Conservation (phyloP, 1,140 invertebrate species). For the Cephus cinctus region DNA sequence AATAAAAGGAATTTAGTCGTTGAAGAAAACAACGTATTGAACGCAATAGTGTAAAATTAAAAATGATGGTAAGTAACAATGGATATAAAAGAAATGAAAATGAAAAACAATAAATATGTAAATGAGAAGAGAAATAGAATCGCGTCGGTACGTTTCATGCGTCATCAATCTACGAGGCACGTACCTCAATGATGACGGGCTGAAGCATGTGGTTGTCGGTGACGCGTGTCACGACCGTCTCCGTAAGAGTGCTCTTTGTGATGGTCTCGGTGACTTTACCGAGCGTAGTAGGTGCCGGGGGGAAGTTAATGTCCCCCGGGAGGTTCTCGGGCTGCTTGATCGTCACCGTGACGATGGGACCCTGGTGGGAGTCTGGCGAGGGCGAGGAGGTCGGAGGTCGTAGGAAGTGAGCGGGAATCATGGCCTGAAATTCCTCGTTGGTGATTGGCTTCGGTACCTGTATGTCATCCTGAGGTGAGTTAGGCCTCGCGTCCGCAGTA, state of each 20-base stretch:
- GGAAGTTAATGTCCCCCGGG: slow-evolving; percentile 66
- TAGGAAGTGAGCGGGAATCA: slow-evolving; percentile 88
- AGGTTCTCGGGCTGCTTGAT: slow-evolving; percentile 69
- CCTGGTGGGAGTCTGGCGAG: slow-evolving; percentile 53
- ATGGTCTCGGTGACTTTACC: slow-evolving; percentile 89
- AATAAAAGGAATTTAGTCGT: too few relatives aligned
- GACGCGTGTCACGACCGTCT: slow-evolving; percentile 88
- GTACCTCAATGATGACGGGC: slow-evolving; percentile 86
- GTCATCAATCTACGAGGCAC: slow-evolving; percentile 24
- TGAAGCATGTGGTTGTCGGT: slow-evolving; percentile 85
- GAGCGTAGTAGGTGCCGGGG: slow-evolving; percentile 77
- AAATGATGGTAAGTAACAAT: not conserved
- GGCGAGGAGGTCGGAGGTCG: slow-evolving; percentile 60
- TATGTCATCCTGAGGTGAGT: slow-evolving; percentile 49
- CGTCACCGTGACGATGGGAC: slow-evolving; percentile 66
- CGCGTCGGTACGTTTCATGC: not conserved
- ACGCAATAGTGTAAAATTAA: too few relatives aligned
- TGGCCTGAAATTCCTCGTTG: slow-evolving; percentile 89
- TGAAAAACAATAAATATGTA: slow-evolving; percentile 16
- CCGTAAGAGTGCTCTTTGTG: slow-evolving; percentile 91
- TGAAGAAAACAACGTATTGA: too few relatives aligned
- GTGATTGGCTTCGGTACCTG: slow-evolving; percentile 79
- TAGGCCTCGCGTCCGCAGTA: slow-evolving; percentile 26
- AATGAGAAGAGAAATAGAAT: slow-evolving; percentile 35
- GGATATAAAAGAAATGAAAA: slow-evolving; percentile 6